Evolutionary conservation across 2,113 vertebrate genomes (phyloP).

Genomic region (Cnemophilus loriae): DNA sequence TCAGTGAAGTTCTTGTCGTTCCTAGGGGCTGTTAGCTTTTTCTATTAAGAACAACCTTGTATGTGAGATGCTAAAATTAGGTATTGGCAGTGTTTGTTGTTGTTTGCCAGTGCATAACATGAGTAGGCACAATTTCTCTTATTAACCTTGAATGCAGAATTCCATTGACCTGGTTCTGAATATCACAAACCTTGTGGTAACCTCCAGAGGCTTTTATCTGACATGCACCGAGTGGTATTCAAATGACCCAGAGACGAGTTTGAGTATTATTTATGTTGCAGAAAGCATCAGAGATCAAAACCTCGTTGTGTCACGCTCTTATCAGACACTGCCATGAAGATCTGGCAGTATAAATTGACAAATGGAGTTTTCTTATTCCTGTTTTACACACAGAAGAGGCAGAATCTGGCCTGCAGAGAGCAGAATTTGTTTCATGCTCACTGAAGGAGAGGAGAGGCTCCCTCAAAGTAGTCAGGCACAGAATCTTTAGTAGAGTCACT

Average conservation of each 20-base stretch:
- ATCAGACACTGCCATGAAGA: background rate
- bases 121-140: background rate
- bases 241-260: background rate
- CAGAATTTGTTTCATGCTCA: background rate
- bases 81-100: background rate
- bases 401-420: background rate
- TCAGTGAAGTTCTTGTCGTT: background rate
- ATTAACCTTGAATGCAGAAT: slow-evolving; percentile 43
- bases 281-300: background rate
- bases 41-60: background rate
- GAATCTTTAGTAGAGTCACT: background rate
- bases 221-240: background rate
- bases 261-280: background rate
- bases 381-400: background rate
- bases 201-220: background rate
- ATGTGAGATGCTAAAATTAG: slow-evolving; percentile 27
- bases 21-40: slow-evolving; percentile 7
- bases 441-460: background rate
- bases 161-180: background rate
- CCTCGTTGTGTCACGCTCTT: background rate
- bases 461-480: background rate
- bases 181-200: slow-evolving; percentile 13
- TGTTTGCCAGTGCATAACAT: slow-evolving; percentile 6
- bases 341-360: background rate
- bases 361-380: background rate